A percentile compares a stretch with the other conserved stretches of the same genome.
These are phyloP conservation scores for Tetranychus truncatus DNA, from an alignment of 2,888 invertebrate genomes.

Conservation along the genomic window DNA sequence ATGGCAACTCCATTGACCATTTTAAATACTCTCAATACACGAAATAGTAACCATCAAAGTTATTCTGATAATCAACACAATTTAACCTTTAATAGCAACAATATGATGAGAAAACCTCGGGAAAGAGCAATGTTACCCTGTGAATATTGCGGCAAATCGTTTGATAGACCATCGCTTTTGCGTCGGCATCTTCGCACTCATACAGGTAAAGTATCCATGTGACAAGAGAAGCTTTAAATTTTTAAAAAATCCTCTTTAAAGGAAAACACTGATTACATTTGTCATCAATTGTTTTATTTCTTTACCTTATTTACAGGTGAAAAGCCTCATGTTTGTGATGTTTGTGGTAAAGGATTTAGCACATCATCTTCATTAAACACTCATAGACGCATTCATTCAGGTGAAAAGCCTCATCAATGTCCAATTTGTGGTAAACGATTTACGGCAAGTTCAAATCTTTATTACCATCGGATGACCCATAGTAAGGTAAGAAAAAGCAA, in stretches of 20 bases:
- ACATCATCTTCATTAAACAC: conserved; percentile 87
- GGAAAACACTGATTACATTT: not conserved
- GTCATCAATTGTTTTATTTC: not conserved
- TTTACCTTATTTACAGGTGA: conserved; percentile 37
- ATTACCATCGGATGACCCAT: conserved; percentile 94
- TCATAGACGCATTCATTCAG: conserved; percentile 67
- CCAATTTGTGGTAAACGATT: conserved; percentile 71
- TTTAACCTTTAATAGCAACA: not conserved
- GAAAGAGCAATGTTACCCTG: conserved; percentile 60
- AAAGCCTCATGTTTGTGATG: conserved; percentile 86
- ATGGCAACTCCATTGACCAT: not conserved
- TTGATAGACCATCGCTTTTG: conserved; percentile 77
- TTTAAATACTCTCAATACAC: not conserved
- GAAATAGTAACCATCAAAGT: too few species aligned
- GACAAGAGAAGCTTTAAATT: not conserved
- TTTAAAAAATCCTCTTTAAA: not conserved
- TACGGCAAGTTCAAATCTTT: conserved; percentile 84
- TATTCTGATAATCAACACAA: too few species aligned
- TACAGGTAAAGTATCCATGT: conserved; percentile 53
- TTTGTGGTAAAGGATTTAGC: conserved; percentile 87
- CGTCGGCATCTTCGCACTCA: conserved; percentile 88
- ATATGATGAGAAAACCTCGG: not conserved
- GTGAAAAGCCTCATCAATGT: conserved; percentile 53
- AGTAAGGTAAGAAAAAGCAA: conserved; percentile 55
- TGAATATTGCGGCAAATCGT: conserved; percentile 82